A percentile compares a stretch with the other conserved stretches of the same genome.
These are phyloP conservation scores for Aurelia sp. DNA, from an alignment of 30 jellyfish, hydroid and myxozoan species.

Conservation along the genomic window DNA sequence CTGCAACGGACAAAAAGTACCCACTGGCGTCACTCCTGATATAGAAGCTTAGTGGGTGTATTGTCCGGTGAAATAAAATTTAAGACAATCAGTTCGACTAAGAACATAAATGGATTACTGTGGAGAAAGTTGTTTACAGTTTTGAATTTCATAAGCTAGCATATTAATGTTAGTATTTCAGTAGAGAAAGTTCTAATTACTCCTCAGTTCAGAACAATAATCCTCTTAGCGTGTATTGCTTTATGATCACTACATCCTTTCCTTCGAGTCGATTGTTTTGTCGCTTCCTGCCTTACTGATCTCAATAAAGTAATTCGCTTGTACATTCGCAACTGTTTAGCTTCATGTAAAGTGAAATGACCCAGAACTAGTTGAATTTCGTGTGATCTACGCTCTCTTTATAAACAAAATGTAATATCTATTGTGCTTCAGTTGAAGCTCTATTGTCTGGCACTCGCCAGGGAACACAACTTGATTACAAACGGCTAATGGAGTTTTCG, in stretches of 20 bases:
- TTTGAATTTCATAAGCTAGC: conserved; percentile 55
- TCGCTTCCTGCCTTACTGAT: conserved; percentile 41
- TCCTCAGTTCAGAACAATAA: conserved; percentile 53
- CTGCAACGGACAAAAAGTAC: conserved; percentile 38
- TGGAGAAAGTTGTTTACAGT: conserved; percentile 73
- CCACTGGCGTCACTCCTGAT: conserved; percentile 53
- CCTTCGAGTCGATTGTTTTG: conserved; percentile 4
- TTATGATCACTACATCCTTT: conserved; percentile 59
- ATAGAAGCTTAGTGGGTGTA: conserved; percentile 46
- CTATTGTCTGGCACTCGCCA: conserved; percentile 14
- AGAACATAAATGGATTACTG: conserved; percentile 60
- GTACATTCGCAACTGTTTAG: not conserved
- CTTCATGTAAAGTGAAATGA: conserved; percentile 14
- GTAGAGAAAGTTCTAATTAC: conserved; percentile 61
- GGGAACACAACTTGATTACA: conserved; percentile 12
- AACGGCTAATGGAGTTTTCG: conserved; percentile 1
- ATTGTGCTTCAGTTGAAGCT: conserved; percentile 23
- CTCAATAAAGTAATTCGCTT: conserved; percentile 1
- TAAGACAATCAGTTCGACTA: conserved; percentile 60
- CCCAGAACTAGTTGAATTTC: conserved; percentile 50
- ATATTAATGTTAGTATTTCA: conserved; percentile 63
- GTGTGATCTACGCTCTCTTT: conserved; percentile 17
- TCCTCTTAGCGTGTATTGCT: conserved; percentile 46
- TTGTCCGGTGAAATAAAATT: conserved; percentile 39
- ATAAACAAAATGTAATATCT: conserved; percentile 17